phyloP scores from a whole-genome alignment of 2,113 vertebrate species.

The Ageneiosus marmoratus region DNA sequence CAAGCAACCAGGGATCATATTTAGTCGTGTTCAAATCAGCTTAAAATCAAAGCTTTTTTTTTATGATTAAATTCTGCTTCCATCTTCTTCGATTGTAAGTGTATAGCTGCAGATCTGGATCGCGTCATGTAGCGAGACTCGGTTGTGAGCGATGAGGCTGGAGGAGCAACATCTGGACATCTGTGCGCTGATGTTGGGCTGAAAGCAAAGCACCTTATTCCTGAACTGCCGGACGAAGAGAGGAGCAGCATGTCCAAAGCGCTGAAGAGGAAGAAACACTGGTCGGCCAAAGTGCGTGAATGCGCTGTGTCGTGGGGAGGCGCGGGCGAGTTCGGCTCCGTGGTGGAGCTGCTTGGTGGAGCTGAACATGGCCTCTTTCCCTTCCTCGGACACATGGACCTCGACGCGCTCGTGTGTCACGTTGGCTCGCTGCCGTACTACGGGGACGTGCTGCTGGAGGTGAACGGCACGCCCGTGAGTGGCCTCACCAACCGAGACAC shows the following conservation, averaged over 20 bases:
- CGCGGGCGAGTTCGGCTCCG: conserved; percentile 72
- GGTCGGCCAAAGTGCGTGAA: conserved; percentile 92
- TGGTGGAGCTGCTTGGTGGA: conserved; percentile 84
- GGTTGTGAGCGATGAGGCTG: conserved; percentile 3
- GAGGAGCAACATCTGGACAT: conserved; percentile 12
- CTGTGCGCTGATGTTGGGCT: conserved; percentile 15
- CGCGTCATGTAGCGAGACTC: conserved; percentile 1
- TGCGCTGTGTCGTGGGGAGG: conserved; percentile 84
- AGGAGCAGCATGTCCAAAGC: conserved; percentile 85
- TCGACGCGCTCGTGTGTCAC: conserved; percentile 80
- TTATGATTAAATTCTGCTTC: not conserved
- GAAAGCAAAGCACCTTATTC: conserved; percentile 4
- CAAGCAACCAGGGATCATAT: conserved; percentile 7
- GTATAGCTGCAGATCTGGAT: too few relatives aligned
- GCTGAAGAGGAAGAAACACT: conserved; percentile 93
- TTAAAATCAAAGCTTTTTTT: not conserved
- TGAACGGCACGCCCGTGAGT: conserved; percentile 94
- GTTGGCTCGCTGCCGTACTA: conserved; percentile 79
- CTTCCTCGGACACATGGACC: conserved; percentile 79
- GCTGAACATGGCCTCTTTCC: conserved; percentile 93
- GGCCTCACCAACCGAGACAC: conserved; percentile 93
- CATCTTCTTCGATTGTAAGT: not conserved
- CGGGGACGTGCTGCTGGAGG: conserved; percentile 93
- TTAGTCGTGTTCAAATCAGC: not conserved
- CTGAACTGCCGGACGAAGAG: not conserved